Evolutionary conservation across 2,113 vertebrate genomes (phyloP).

Genomic region (Ceyx melanurus): DNA sequence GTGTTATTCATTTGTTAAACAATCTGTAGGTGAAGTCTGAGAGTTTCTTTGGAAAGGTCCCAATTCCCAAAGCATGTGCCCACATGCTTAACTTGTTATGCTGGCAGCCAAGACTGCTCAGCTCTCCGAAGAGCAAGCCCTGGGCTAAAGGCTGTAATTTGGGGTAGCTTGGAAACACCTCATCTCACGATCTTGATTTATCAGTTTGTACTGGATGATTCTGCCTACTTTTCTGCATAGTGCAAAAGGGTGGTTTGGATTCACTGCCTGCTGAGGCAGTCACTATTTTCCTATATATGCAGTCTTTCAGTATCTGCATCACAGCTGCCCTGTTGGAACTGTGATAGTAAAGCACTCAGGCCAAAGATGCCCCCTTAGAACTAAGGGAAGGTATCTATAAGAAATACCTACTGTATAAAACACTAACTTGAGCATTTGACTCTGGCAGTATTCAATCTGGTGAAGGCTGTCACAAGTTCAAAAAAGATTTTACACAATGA

Average conservation of each 20-base stretch:
- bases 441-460: neutral
- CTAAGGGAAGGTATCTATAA: neutral
- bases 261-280: neutral
- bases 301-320: neutral
- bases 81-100: neutral
- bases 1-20: neutral
- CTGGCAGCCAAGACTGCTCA: neutral
- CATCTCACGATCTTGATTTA: neutral
- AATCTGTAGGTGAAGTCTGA: neutral
- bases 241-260: neutral
- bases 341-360: neutral
- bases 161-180: neutral
- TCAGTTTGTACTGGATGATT: neutral
- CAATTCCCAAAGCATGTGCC: fast-evolving
- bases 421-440: neutral
- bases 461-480: neutral
- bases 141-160: neutral
- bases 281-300: neutral
- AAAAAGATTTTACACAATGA: neutral
- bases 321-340: neutral
- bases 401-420: neutral
- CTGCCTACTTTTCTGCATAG: neutral
- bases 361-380: neutral
- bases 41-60: neutral
- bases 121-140: neutral